These are phyloP conservation scores for Poicephalus gulielmi DNA, from an alignment of 2,113 vertebrate species.

Conservation along the genomic window DNA sequence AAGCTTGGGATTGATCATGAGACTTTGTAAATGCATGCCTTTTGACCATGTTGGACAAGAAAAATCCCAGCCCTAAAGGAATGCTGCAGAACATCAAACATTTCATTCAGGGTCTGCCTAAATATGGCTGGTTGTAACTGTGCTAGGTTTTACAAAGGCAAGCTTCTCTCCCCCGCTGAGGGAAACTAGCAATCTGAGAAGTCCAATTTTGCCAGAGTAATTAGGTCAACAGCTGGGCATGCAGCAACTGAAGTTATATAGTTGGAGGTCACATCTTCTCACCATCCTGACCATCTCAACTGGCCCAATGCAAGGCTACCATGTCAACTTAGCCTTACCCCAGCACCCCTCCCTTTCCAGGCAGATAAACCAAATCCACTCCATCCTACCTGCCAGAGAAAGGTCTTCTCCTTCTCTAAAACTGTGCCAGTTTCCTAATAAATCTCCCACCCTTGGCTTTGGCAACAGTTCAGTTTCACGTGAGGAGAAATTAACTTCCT, in stretches of 20 bases:
- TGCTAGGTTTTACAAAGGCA: neutral
- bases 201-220: neutral
- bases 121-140: neutral
- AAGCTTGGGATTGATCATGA: neutral
- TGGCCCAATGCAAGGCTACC: neutral
- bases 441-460: neutral
- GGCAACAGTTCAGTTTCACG: neutral
- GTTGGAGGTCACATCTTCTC: neutral
- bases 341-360: neutral
- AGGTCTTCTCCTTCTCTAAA: neutral
- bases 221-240: neutral
- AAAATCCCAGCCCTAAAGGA: neutral
- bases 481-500: neutral
- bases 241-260: neutral
- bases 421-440: neutral
- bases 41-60: neutral
- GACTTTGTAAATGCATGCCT: neutral
- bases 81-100: neutral
- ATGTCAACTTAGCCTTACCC: neutral
- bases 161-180: neutral
- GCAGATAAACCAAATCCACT: neutral
- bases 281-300: neutral
- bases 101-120: neutral
- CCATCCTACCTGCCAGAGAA: neutral
- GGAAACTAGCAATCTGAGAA: neutral